Evolutionary conservation across 2,888 invertebrate genomes (phyloP), one percentile per base, ranked within the genome.

Genomic region (Hemistola chrysoprasaria): DNA sequence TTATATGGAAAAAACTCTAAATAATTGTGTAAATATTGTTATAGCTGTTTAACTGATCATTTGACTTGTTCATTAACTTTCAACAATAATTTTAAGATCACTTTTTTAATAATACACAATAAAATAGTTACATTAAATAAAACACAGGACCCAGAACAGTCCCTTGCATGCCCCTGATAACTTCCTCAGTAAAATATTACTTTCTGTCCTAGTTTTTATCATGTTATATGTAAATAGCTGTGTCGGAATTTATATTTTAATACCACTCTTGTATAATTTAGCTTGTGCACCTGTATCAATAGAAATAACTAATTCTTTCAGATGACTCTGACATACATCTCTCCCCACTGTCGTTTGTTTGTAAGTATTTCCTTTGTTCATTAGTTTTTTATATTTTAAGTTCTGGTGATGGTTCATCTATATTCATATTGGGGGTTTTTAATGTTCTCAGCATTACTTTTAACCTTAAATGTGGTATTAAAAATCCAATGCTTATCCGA

Each of bases 281-380:
- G 55, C 62, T 63, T 67, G 47, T 62, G 66, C 65, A 68, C 73
- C 41, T 68, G 59, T 70, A 65, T 61, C 62, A 68, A 66, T 62
- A 62, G 58, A 52, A 48, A 47, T 58, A 50, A 81, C 76, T 68
- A 74, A 76, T 83, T 79, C 66, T 85, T 84, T 75, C 85, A 86
- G 85, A 86, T 83, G 82, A 83, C 56, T 78, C 80, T 65, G 81
- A 76, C 65, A 65, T 79, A 50, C 77, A 76, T 55, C 75, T 74
- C 65, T 73, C 73, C 54, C 66, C 71, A 70, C 82, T 72, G 69
- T 73, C 76, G 28, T 71, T 64, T 53, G 76, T 72, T 53, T 73
- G 85, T 86, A 71, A 85, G 85, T 85, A 81, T 53, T 29, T 50
- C 47, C 35, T 46, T 48, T 47, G 48, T 46, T 28, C 26, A 37